A percentile compares a stretch with the other conserved stretches of the same genome.
Conservation (phyloP, 2,888 invertebrate species). For the Crioceris asparagi region DNA sequence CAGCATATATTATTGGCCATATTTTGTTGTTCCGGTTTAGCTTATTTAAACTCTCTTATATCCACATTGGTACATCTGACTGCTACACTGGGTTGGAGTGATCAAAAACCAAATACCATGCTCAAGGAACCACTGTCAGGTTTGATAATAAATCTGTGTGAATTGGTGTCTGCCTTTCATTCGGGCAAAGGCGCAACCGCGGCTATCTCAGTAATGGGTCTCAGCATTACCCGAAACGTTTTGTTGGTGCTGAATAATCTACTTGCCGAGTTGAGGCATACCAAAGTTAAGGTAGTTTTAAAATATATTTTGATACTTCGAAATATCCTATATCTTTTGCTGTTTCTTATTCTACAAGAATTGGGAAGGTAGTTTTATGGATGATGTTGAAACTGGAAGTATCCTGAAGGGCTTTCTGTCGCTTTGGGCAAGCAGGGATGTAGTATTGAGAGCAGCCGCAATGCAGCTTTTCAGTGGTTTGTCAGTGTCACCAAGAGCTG, state of each 20-base stretch:
- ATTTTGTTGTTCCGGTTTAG: too few relatives aligned
- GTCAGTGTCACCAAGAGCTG: slow-evolving; percentile 29
- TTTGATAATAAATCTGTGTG: slow-evolving; percentile 38
- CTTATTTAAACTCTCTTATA: slow-evolving; percentile 42
- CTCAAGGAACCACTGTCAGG: slow-evolving; percentile 30
- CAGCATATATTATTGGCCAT: too few relatives aligned
- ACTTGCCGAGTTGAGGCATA: slow-evolving; percentile 40
- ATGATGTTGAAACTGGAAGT: slow-evolving; percentile 20
- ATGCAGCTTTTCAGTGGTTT: slow-evolving; percentile 43
- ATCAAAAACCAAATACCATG: slow-evolving; percentile 24
- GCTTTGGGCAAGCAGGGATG: slow-evolving; percentile 43
- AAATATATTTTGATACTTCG: not conserved
- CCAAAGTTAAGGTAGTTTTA: slow-evolving; percentile 30
- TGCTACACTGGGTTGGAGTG: slow-evolving; percentile 39
- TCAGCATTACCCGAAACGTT: slow-evolving; percentile 44
- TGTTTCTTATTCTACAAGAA: slow-evolving; percentile 11
- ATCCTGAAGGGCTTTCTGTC: slow-evolving; percentile 36
- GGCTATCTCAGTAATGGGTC: slow-evolving; percentile 44
- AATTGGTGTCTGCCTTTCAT: slow-evolving; percentile 44
- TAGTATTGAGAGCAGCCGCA: slow-evolving; percentile 42
- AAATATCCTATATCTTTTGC: not conserved
- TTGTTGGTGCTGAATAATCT: slow-evolving; percentile 44
- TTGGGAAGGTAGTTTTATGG: slow-evolving; percentile 34
- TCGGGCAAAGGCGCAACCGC: slow-evolving; percentile 39
- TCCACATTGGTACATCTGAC: slow-evolving; percentile 42